Evolutionary conservation across 1,140 invertebrate species (phyloP).

Genomic region (Platorchestia sp.): DNA sequence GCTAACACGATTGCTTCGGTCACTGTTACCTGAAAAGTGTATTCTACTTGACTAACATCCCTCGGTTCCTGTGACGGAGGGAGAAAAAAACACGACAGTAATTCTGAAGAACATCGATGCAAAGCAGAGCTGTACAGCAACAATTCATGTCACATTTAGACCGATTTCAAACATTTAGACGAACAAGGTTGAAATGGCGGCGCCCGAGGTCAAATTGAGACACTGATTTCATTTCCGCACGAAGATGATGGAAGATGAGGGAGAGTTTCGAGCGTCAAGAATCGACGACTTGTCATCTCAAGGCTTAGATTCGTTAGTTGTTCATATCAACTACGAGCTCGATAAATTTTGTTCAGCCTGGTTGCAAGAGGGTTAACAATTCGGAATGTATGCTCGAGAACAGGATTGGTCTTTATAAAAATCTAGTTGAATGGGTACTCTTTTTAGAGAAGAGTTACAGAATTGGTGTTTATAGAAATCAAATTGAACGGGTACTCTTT

Average conservation of each 20-base stretch:
- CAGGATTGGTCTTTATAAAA: neutral
- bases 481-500: neutral
- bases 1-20: neutral
- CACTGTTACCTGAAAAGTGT: constrained; percentile 66
- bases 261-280: neutral
- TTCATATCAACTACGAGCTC: neutral
- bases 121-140: neutral
- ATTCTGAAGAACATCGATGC: neutral
- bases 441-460: neutral
- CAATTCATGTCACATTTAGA: neutral
- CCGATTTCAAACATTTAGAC: neutral
- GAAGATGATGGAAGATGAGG: neutral
- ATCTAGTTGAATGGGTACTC: neutral
- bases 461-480: neutral
- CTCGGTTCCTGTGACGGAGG: constrained; percentile 64
- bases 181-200: neutral
- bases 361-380: neutral
- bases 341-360: neutral
- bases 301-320: neutral
- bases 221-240: neutral
- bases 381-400: neutral
- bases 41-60: constrained; percentile 67
- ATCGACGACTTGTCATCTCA: neutral
- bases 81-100: constrained; percentile 9
- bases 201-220: neutral